Conservation (phyloP, 2,888 invertebrate genomes). For the Microplitis deprimator region DNA sequence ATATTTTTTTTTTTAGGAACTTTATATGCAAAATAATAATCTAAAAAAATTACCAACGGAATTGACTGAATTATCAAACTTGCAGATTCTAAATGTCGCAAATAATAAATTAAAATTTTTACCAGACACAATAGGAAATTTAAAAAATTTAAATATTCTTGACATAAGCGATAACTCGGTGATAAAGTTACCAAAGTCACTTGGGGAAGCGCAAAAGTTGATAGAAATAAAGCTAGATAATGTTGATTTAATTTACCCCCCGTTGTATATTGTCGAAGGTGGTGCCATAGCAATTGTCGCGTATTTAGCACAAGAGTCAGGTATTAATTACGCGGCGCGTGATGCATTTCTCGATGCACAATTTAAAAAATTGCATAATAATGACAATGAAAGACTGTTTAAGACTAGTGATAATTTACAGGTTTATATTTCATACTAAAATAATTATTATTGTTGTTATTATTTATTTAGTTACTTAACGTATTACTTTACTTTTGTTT, state of each 20-base stretch:
- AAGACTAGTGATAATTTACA: slow-evolving; percentile 63
- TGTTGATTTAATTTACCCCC: slow-evolving; percentile 78
- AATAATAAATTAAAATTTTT: slow-evolving; percentile 79
- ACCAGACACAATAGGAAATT: slow-evolving; percentile 77
- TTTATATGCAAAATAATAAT: slow-evolving; percentile 82
- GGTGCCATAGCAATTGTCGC: slow-evolving; percentile 76
- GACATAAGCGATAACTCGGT: slow-evolving; percentile 76
- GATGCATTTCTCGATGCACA: slow-evolving; percentile 42
- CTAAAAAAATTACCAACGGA: slow-evolving; percentile 80
- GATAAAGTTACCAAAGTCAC: slow-evolving; percentile 76
- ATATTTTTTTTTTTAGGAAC: slow-evolving; percentile 73
- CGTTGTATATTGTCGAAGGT: slow-evolving; percentile 74
- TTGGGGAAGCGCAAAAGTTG: slow-evolving; percentile 79
- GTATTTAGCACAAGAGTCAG: slow-evolving; percentile 69
- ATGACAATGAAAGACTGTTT: not conserved
- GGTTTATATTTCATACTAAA: slow-evolving; percentile 55
- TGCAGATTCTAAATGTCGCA: slow-evolving; percentile 81
- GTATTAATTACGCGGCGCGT: slow-evolving; percentile 71
- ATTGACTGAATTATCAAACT: slow-evolving; percentile 77
- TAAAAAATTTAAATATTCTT: slow-evolving; percentile 76
- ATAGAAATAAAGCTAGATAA: slow-evolving; percentile 77
- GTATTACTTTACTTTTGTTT: slow-evolving; percentile 67
- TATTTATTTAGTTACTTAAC: slow-evolving; percentile 38
- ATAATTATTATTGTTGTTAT: slow-evolving; percentile 24
- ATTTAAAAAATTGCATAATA: slow-evolving; percentile 1